Evolutionary conservation across 2,113 vertebrate genomes (phyloP), one percentile per base, ranked within the genome.

Genomic region (Catharus fuscescens): DNA sequence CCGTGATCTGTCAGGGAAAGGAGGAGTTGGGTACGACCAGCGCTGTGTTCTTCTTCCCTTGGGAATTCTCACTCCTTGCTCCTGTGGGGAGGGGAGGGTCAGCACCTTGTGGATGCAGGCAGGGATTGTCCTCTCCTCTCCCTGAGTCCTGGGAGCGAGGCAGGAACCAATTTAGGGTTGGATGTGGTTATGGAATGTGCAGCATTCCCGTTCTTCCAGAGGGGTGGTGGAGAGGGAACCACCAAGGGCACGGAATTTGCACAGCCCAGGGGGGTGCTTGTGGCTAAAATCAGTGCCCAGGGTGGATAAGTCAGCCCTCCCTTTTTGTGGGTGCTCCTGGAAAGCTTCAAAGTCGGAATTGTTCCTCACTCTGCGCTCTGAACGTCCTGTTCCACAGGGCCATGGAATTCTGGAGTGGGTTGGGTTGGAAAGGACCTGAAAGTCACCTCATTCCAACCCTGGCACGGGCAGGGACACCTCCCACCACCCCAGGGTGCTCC

Each of bases 11-110:
- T 5, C 0, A 17, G n/a, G 2, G 34, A 34, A 36, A 36, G 34
- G 34, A 8, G 8, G 0, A 0, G 9, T 23, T 24, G 2, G 5
- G 31, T n/a, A 7, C 4, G 0, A 32, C 16, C 2, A 0, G 5
- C 12, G 0, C 1, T 40, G 0, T 1, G 47, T 26, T 59, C 38
- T 66, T 31, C 48, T 60, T 50, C 56, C 74, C 47, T 12, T 5
- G 44, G 64, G 59, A 28, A 40, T 52, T 5, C 66, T 64, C 61
- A 4, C 4, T 81, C 38, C 32, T 34, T 12, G 52, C 26, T 64
- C 23, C n/a, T 57, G 47, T 21, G 71, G 44, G 36, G 9, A 12
- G 61, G 42, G 54, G 8, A 67, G n/a, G 40, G 50, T 28, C 36
- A 36, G 24, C 48, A 73, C 59, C 53, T 50, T 32, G 0, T 19